Base-by-base conservation (phyloP, 2,113 vertebrate species). In the Gobio gobio region DNA sequence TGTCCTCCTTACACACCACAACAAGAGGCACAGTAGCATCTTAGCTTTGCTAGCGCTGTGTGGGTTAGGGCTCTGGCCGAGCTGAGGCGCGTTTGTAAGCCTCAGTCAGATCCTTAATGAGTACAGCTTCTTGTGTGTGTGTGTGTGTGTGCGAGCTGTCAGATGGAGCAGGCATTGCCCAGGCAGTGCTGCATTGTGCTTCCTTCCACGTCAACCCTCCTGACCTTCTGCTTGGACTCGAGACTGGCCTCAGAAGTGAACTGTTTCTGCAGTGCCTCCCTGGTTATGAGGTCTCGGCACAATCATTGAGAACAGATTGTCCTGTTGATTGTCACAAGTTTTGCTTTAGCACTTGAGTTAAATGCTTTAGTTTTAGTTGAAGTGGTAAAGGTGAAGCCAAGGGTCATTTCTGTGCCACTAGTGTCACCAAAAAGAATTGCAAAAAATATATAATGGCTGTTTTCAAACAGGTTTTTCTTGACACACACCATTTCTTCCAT, bases 31-130 rank as follows among this genome's bases (percentile, higher is more conserved):
- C 59, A 22, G 78, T 47, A 80, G 79, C 47, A 82, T 72, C 22
- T 54, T 82, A 56, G 80, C 80, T 56, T 82, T 20, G 49, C 68
- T 82, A 82, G 79, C 12, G 1, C 4, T 1, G 18, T 33, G 45
- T 45, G 58, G 13, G 2, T 59, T 13, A 63, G 13, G 43, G 58
- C 58, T 63, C 24, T 10, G n/a, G 40, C 76, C 33, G 24, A 58
- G 51, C 84, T 59, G 63, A 74, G 51, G 2, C 12, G 78, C 13
- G 66, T 85, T 68, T 85, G 75, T 70, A 61, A 85, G 74, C 59
- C 64, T 78, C 66, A 24, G 77, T 58, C 77, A 45, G 77, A 59
- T 59, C 76, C 84, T 85, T 85, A 85, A 85, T 85, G 84, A 85
- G 66, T 74, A 47, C 78, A 85, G 78, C 78, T 85, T 61, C 64